Base-by-base conservation (phyloP, 2,888 invertebrate genomes). In the Oxycera nigricornis region DNA sequence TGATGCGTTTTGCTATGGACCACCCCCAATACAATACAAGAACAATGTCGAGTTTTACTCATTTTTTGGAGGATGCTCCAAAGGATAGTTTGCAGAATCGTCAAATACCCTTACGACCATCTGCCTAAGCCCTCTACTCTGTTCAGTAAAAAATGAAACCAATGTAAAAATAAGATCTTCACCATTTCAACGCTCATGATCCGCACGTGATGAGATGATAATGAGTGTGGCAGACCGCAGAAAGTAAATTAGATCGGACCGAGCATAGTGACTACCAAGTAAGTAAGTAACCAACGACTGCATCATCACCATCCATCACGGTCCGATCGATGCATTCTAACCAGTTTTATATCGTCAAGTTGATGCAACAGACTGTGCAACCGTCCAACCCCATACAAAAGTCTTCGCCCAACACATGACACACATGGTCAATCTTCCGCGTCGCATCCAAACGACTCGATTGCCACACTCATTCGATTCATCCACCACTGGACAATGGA, bases 221-320 rank as follows among this genome's bases (percentile, higher is more conserved):
- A 79, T 79, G 77, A 79, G 78, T 77, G 78, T 78, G 79, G 78
- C 77, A 77, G 77, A 79, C 79, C 79, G 77, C 79, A 78, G 77
- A 79, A 78, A 78, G 78, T 78, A 78, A 78, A 79, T 78, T 61
- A 73, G 73, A 73, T 41, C 61, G 30, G 6, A n/a, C 28, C 46
- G 31, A 11, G n/a, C n/a, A 28, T 14, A n/a, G n/a, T n/a, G n/a
- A 11, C 26, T 28, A n/a, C 22, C 4, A 17, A 39, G 24, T 24
- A 35, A 39, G 22, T n/a, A 59, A 20, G 22, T 24, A 46, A 22
- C 11, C 9, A 39, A 14, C 67, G 11, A 6, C 17, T n/a, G 17
- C 24, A 20, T 67, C 46, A 22, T 17, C 20, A 20, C 24, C 14
- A 17, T 39, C 31, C 17, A 17, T 22, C 61, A 30, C 31, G 7